Percentiles rank a stretch among this genome's conserved stretches.
Conservation (phyloP, 2,797 vertebrate species). For the Diplodus sargus region DNA sequence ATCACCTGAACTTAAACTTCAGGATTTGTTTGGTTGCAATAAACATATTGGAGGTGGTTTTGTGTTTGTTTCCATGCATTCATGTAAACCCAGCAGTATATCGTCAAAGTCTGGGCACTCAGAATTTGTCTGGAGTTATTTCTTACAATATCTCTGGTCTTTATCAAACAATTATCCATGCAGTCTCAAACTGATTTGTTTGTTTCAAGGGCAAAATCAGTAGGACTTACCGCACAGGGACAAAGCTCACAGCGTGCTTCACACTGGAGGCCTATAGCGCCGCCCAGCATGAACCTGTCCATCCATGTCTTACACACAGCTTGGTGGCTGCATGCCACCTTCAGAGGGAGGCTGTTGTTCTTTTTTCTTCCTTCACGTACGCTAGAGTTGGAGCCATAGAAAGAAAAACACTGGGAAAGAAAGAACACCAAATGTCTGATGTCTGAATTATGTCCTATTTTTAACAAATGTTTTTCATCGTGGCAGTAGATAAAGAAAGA, state of each 20-base stretch:
- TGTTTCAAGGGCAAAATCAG: slow-evolving; percentile 77
- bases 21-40: background rate
- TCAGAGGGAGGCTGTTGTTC: slow-evolving; percentile 43
- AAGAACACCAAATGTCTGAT: background rate
- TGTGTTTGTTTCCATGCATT: background rate
- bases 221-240: slow-evolving; percentile 61
- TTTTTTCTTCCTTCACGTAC: background rate
- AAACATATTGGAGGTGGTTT: background rate
- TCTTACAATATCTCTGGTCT: slow-evolving; percentile 35
- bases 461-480: background rate
- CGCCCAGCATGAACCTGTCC: slow-evolving; percentile 73
- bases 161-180: slow-evolving; percentile 58
- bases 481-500: background rate
- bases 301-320: slow-evolving; percentile 67
- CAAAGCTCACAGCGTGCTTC: slow-evolving; percentile 65
- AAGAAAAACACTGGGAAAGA: background rate
- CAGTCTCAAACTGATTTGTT: slow-evolving; percentile 62
- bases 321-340: slow-evolving; percentile 61
- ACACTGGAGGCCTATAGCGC: slow-evolving; percentile 56
- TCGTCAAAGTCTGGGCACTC: slow-evolving; percentile 3
- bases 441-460: background rate
- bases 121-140: slow-evolving; percentile 18
- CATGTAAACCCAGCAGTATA: too few species aligned
- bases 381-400: background rate
- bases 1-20: background rate